phyloP scores from a whole-genome alignment of 1,140 invertebrate genomes.

The Aphidius ervi region DNA sequence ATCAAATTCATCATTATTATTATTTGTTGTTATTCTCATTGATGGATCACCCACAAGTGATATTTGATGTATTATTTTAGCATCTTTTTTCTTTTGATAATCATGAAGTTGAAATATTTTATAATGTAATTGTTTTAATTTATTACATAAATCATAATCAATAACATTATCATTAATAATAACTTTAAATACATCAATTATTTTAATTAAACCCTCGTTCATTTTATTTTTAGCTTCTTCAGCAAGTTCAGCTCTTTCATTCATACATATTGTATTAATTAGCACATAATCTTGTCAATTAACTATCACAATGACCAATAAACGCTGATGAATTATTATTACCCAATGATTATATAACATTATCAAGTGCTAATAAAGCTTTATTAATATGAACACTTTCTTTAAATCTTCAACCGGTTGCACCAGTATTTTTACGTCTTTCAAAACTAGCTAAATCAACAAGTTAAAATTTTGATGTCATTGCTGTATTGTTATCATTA shows the following conservation, averaged over 20 bases:
- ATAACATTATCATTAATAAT: conserved; percentile 51
- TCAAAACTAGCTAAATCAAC: conserved; percentile 94
- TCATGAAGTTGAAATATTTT: conserved; percentile 61
- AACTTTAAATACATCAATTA: conserved; percentile 61
- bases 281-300: conserved; percentile 77
- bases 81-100: conserved; percentile 54
- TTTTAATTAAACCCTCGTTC: conserved; percentile 60
- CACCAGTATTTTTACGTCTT: conserved; percentile 86
- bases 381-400: conserved; percentile 93
- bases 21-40: conserved; percentile 23
- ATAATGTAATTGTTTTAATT: conserved; percentile 56
- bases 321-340: conserved; percentile 62
- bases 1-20: conserved; percentile 18
- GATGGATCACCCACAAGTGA: conserved; percentile 19
- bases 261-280: conserved; percentile 57
- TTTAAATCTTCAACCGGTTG: conserved; percentile 85
- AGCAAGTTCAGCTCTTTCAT: conserved; percentile 60
- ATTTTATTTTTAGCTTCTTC: conserved; percentile 64
- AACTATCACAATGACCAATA: conserved; percentile 87
- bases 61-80: conserved; percentile 57
- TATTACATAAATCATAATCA: conserved; percentile 36
- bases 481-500: conserved; percentile 62
- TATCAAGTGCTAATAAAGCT: conserved; percentile 84
- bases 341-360: conserved; percentile 87
- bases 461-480: conserved; percentile 76